Base-by-base conservation (phyloP, 2,888 invertebrate genomes). In the Phyto melanocephala region DNA sequence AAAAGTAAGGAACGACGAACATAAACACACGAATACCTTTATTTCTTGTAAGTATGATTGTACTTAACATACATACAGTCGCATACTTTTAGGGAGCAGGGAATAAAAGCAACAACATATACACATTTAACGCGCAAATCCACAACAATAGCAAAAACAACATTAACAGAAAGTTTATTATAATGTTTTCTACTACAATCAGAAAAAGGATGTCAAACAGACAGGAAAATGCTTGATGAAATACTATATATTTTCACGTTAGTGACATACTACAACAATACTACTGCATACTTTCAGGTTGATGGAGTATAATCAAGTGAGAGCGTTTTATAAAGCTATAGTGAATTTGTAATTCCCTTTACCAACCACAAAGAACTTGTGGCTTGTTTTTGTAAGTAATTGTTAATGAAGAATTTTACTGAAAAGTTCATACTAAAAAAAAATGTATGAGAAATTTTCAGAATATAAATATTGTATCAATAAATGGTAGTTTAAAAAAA, bases 211-310 rank as follows among this genome's bases (percentile, higher is more conserved):
- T 71, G 71, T 67, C 40, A 60, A 75, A 80, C 76, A 76, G 67
- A 84, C 81, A 81, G 79, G 76, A 76, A 81, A 76, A 79, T 84
- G 81, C 84, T 84, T 81, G 77, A 76, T 79, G 76, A 79, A 81
- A 74, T 58, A 74, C 17, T 50, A 74, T 50, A 74, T 33, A 67
- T 56, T 35, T 10, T 15, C 11, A 28, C n/a, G 33, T 11, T 22
- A 68, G n/a, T 37, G 45, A 35, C 70, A 63, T 24, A 42, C 15
- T 50, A 52, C 17, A 50, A 20, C 33, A n/a, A 28, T 7, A 37
- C 37, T 20, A 58, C 11, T 65, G 72, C 56, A 63, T 75, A 75
- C 58, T 65, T 80, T 35, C 37, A 33, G 58, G 65, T 42, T 63
- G 20, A 17, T 58, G 11, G 28, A 10, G 33, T 65, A 13, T 10